A percentile compares a stretch with the other conserved stretches of the same genome.
Evolutionary conservation across 2,888 invertebrate genomes (phyloP).

Genomic region (Fragum sueziense): DNA sequence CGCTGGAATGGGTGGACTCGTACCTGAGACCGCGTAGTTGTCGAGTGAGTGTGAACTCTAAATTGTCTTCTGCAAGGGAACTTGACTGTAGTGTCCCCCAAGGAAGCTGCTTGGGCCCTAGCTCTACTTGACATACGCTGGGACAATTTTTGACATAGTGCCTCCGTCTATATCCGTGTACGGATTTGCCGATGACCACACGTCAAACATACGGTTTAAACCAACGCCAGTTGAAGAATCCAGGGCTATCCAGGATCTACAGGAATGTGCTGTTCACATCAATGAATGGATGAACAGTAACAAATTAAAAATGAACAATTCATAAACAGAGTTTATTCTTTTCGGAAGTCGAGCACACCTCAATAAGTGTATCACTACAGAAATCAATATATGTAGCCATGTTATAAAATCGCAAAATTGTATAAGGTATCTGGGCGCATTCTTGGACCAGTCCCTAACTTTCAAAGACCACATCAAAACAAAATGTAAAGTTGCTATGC

Average conservation of each 20-base stretch:
- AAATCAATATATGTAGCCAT: background rate
- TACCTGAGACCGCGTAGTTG: background rate
- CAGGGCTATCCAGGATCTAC: background rate
- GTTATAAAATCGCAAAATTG: background rate
- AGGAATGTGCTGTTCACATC: background rate
- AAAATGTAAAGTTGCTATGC: background rate
- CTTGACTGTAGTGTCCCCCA: background rate
- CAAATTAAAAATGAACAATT: background rate
- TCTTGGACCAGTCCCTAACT: background rate
- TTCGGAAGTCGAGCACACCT: background rate
- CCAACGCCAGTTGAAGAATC: background rate
- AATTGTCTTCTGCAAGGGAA: background rate
- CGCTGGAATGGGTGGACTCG: too few relatives aligned
- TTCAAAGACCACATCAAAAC: background rate
- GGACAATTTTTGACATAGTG: background rate
- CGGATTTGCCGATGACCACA: background rate
- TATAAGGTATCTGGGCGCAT: background rate
- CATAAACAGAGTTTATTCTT: background rate
- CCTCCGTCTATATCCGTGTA: background rate
- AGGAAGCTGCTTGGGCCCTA: background rate
- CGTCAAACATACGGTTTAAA: background rate
- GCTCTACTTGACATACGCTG: background rate
- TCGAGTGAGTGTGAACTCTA: background rate
- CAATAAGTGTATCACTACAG: background rate
- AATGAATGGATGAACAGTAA: background rate